Percentiles rank a stretch among this genome's conserved stretches.
Evolutionary conservation across 2,113 vertebrate genomes (phyloP).

Genomic region (Oryzias javanicus): DNA sequence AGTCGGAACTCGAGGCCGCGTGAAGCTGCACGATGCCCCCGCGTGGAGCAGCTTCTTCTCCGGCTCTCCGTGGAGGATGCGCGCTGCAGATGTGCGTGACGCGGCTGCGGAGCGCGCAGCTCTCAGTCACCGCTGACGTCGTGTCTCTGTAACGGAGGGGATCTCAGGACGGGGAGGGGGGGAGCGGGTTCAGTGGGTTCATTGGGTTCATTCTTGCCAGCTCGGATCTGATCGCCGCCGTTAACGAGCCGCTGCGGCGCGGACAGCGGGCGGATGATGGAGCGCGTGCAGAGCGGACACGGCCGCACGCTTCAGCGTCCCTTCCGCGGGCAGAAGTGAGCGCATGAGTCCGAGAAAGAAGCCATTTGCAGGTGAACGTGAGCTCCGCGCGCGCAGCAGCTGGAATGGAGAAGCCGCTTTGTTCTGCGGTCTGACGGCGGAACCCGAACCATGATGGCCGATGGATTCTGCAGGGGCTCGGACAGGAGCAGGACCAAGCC

Average conservation of each 20-base stretch:
- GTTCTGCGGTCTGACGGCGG: slow-evolving; percentile 37
- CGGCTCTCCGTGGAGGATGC: no score
- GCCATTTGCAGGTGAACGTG: slow-evolving; percentile 73
- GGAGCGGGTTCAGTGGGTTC: slow-evolving; percentile 74
- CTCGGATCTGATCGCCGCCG: slow-evolving; percentile 39
- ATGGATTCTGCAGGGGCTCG: slow-evolving; percentile 74
- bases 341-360: slow-evolving; percentile 56
- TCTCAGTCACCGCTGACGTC: slow-evolving; percentile 14
- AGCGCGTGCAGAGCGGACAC: slow-evolving; percentile 27
- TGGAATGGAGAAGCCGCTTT: slow-evolving; percentile 61
- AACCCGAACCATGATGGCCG: slow-evolving; percentile 73
- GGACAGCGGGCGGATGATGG: slow-evolving; percentile 40
- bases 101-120: slow-evolving; percentile 1
- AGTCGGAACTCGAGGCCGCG: no score
- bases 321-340: slow-evolving; percentile 19
- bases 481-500: slow-evolving; percentile 71
- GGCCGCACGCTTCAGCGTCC: slow-evolving; percentile 23
- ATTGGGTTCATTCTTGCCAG: slow-evolving; percentile 63
- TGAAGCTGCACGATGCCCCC: no score
- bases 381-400: slow-evolving; percentile 22
- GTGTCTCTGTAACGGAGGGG: slow-evolving; percentile 69
- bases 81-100: neutral
- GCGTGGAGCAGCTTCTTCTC: no score
- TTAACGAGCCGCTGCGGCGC: slow-evolving; percentile 46
- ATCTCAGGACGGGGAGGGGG: slow-evolving; percentile 56